Evolutionary conservation across 1,140 invertebrate genomes (phyloP).

Genomic region (Himalopsyche phryganea): DNA sequence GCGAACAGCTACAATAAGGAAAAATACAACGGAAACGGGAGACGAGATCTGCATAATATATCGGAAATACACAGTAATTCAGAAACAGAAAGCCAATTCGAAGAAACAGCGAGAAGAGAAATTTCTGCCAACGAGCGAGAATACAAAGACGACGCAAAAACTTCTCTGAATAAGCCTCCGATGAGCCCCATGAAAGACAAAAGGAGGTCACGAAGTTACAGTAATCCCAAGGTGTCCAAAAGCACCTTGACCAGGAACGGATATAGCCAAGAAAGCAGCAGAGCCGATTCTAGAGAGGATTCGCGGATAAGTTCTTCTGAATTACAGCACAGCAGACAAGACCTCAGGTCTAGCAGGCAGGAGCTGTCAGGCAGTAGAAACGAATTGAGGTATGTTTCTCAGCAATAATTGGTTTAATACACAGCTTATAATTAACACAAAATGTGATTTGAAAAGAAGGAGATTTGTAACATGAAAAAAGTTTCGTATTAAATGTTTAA

Average conservation of each 20-base stretch:
- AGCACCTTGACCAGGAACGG: constrained; percentile 38
- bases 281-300: constrained; percentile 36
- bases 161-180: constrained; percentile 40
- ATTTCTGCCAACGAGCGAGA: constrained; percentile 10
- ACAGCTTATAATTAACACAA: too few species aligned
- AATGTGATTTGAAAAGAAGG: too few species aligned
- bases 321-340: constrained; percentile 43
- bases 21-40: constrained; percentile 39
- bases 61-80: constrained; percentile 54
- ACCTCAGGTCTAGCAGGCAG: constrained; percentile 37
- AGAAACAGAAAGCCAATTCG: constrained; percentile 44
- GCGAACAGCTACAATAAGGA: constrained; percentile 29
- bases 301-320: constrained; percentile 42
- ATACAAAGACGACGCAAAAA: constrained; percentile 5
- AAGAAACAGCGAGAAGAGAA: constrained; percentile 33
- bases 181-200: constrained; percentile 41
- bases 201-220: constrained; percentile 44
- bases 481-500: too few species aligned
- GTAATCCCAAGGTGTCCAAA: constrained; percentile 46
- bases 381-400: constrained; percentile 23
- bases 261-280: constrained; percentile 17
- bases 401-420: too few species aligned
- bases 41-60: constrained; percentile 56
- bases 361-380: constrained; percentile 40
- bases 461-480: too few species aligned